Conservation (phyloP, 2,797 vertebrate species). For the Scolopax bukidnonensis region DNA sequence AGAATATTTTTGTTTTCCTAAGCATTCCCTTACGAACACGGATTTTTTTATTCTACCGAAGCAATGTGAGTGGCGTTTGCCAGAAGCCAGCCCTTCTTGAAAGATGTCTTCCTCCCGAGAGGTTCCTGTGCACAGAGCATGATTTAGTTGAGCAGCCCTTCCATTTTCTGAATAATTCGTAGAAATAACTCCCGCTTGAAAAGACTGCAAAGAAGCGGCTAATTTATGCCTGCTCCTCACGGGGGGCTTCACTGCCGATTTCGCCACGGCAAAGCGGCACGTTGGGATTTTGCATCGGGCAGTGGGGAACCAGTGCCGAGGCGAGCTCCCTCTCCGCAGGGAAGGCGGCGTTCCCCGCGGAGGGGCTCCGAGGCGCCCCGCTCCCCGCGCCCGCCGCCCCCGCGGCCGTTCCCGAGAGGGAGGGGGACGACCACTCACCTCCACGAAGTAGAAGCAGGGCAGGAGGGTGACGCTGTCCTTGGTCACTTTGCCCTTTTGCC, state of each 20-base stretch:
- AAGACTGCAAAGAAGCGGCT: background rate
- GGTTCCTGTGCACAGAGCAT: background rate
- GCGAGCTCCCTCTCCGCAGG: background rate
- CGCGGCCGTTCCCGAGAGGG: background rate
- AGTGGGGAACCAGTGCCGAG: background rate
- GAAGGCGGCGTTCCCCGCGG: background rate
- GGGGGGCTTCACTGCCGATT: background rate
- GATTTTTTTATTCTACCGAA: background rate
- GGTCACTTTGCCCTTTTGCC: conserved; percentile 85
- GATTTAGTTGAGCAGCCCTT: background rate
- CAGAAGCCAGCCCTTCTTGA: background rate
- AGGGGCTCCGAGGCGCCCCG: background rate
- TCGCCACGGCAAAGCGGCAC: background rate
- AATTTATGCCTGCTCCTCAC: background rate
- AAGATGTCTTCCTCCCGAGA: conserved; percentile 65
- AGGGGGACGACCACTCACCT: conserved; percentile 83
- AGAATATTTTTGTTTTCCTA: background rate
- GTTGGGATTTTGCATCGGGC: background rate
- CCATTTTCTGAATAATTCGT: background rate
- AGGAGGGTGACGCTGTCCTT: conserved; percentile 96
- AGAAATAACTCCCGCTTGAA: background rate
- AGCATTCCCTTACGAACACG: rapidly evolving
- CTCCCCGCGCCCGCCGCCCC: background rate
- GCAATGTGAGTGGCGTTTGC: rapidly evolving
- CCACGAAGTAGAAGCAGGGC: conserved; percentile 97